A percentile compares a stretch with the other conserved stretches of the same genome.
These are phyloP conservation scores for Morbakka virulenta DNA, from an alignment of 30 jellyfish, hydroid and myxozoan genomes.

Conservation along the genomic window DNA sequence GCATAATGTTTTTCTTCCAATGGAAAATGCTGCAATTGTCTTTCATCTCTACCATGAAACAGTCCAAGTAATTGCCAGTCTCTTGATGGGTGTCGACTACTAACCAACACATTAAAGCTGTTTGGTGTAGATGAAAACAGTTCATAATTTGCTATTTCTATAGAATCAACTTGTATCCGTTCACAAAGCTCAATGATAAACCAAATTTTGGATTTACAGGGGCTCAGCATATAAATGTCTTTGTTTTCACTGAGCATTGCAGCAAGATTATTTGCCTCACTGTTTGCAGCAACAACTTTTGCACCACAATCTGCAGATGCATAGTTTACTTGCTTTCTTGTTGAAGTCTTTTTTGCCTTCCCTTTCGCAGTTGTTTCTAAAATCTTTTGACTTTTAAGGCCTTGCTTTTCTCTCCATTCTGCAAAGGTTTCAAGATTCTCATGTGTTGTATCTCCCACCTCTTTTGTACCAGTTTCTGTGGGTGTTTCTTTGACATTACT, in stretches of 20 bases:
- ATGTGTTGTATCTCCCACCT: neutral
- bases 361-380: constrained; percentile 20
- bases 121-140: constrained; percentile 95
- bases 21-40: constrained; percentile 54
- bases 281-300: constrained; percentile 81
- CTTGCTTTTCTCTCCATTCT: constrained; percentile 88
- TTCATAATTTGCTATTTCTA: constrained; percentile 91
- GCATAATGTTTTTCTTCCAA: constrained; percentile 82
- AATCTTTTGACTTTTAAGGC: constrained; percentile 26
- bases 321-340: constrained; percentile 66
- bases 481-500: constrained; percentile 1
- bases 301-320: constrained; percentile 99
- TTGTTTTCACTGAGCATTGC: constrained; percentile 89
- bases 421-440: constrained; percentile 71
- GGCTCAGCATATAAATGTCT: constrained; percentile 92
- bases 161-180: constrained; percentile 78
- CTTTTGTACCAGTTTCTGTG: neutral
- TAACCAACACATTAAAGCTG: constrained; percentile 58
- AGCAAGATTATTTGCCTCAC: constrained; percentile 64
- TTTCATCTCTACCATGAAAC: constrained; percentile 59
- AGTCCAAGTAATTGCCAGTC: constrained; percentile 84
- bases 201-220: constrained; percentile 93
- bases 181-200: constrained; percentile 93
- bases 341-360: constrained; percentile 7
- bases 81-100: constrained; percentile 88